Evolutionary conservation across 1,140 invertebrate species (phyloP), one percentile per base, ranked within the genome.

Genomic region (Sminthurinus signatus): DNA sequence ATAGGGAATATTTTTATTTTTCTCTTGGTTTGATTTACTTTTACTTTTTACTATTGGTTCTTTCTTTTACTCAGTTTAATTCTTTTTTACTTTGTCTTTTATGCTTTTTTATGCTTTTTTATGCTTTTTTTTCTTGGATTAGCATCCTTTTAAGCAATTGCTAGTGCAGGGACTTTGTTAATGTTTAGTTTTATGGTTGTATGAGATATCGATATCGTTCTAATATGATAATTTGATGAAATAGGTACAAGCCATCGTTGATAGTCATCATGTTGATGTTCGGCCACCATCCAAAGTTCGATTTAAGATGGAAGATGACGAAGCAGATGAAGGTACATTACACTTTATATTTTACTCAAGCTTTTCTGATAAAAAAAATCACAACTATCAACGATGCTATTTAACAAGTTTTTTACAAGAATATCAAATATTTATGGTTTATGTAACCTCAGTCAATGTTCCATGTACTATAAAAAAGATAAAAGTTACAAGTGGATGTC

Each of bases 231-330:
- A 36, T 36, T 36, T 36, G 23, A 21, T 52, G 28, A 44, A 19
- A 2, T 23, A 93, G 90, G 89, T 93, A 29, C 91, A 94, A 82
- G 86, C 88, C 25, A 93, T 95, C 71, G 86, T 95, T 36, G 91
- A 96, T 77, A 88, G 93, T 75, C 88, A 91, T 76, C 83, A 84
- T 51, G 80, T 80, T 64, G 79, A 82, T 62, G 84, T 86, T 71
- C 31, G 88, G 79, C 83, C 85, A 29, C 82, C 86, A 3, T 88
- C 87, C 46, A 93, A 91, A 79, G 89, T 93, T 39, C 83, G 90
- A 57, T 93, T 93, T 80, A 86, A 89, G 36, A 51, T 50, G 43
- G 65, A 73, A 42, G 71, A 68, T 8, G 69, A 70, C 27, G 75
- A 78, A 19, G 67, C 73, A 15, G 75, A 74, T 15, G 75, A 76